Base-by-base conservation (phyloP, 2,113 vertebrate species). In the Oreotrochilus melanogaster region DNA sequence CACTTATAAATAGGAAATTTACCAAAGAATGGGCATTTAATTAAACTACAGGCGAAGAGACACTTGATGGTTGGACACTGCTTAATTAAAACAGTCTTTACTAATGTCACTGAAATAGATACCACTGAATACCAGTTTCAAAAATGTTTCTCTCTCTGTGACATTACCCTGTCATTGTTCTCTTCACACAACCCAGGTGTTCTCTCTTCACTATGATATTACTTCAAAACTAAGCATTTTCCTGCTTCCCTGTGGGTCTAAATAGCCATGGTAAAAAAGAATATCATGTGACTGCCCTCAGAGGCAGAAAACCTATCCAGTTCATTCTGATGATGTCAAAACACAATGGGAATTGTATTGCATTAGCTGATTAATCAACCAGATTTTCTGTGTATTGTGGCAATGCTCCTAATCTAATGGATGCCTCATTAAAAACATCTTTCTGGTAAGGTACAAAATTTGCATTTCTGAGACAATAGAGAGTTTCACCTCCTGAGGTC, bases 11-110 rank as follows among this genome's bases (percentile, higher is more conserved):
- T 47, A 79, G 67, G 19, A 89, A 94, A 62, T 15, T 43, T 80
- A 86, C 5, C 69, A 60, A 81, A 86, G 37, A 93, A 92, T 43
- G 42, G 33, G 7, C 10, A 48, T 78, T 93, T 91, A 84, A 92
- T 95, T 94, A 61, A 91, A 82, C 5, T 69, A 14, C 17, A 57
- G 12, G 19, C 14, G 50, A 86, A 89, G 50, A 79, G 76, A 18
- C 47, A 76, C 48, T 92, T 72, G 28, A 37, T 67, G 64, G 43
- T 62, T 73, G 24, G 48, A 61, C 25, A 67, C 16, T 35, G 37
- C 54, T 79, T 92, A 58, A 72, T 28, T 57, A 35, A 87, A 89
- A 33, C 11, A 48, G 23, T 61, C 22, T 72, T 71, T 81, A 50
- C 93, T 72, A 75, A 86, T 15, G 37, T 47, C 56, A 76, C 45